Conservation (phyloP, 2,113 vertebrate genomes). For the Balaenoptera acutorostrata region DNA sequence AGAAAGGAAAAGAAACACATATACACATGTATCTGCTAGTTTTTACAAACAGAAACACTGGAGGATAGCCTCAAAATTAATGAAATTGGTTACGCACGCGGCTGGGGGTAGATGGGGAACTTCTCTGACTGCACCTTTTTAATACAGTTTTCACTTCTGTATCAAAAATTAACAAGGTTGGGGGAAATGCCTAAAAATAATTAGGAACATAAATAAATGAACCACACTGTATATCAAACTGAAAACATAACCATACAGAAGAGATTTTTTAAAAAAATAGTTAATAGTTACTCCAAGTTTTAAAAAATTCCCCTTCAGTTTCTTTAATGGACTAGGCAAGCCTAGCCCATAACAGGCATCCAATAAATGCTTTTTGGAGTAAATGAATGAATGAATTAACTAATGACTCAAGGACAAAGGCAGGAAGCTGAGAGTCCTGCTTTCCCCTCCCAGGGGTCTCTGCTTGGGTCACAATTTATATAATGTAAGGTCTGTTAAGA, state of each 20-base stretch:
- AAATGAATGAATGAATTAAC: not conserved
- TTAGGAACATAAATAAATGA: not conserved
- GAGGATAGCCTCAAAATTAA: not conserved
- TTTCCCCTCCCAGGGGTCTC: not conserved
- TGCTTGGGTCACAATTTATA: not conserved
- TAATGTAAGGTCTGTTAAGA: not conserved
- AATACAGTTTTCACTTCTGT: not conserved
- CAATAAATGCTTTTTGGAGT: not conserved
- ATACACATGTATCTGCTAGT: not conserved
- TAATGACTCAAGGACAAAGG: not conserved
- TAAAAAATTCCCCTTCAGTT: not conserved
- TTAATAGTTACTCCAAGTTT: not conserved
- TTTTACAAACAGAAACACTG: not conserved
- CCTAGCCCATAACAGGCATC: not conserved
- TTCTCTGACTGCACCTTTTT: not conserved
- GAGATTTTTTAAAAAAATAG: not conserved
- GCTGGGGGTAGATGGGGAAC: no score
- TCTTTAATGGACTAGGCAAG: not conserved
- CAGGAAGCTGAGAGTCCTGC: not conserved
- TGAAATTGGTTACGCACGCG: rapidly evolving
- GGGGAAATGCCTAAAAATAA: not conserved
- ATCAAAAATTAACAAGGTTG: not conserved
- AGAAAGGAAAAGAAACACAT: not conserved
- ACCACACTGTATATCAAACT: not conserved
- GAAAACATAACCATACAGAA: not conserved